A percentile compares a stretch with the other conserved stretches of the same genome.
Conservation (phyloP, 2,113 vertebrate species). For the Oncorhynchus gorbuscha region DNA sequence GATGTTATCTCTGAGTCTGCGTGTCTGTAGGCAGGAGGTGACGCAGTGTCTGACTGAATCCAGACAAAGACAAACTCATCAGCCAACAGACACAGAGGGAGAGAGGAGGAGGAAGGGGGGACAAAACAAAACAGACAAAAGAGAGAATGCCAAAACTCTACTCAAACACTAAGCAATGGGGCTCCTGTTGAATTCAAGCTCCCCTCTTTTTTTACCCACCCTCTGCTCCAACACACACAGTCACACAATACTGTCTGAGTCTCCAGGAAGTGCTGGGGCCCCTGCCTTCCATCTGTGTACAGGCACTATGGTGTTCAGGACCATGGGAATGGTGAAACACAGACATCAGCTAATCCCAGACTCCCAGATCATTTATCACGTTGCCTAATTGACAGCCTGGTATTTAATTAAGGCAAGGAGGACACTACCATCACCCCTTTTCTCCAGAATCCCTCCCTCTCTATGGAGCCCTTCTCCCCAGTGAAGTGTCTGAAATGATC, state of each 20-base stretch:
- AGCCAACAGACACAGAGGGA: slow-evolving; percentile 69
- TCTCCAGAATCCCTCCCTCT: background rate
- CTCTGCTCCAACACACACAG: slow-evolving; percentile 38
- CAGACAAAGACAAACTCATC: slow-evolving; percentile 83
- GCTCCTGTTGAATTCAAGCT: slow-evolving; percentile 64
- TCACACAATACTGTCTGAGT: slow-evolving; percentile 43
- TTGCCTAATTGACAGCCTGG: slow-evolving; percentile 30
- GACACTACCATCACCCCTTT: slow-evolving; percentile 6
- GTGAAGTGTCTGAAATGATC: slow-evolving; percentile 3
- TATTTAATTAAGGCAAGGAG: slow-evolving; percentile 19
- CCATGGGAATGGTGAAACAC: slow-evolving; percentile 28
- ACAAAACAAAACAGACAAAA: slow-evolving; percentile 74
- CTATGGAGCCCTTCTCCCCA: background rate
- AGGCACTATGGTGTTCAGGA: slow-evolving; percentile 18
- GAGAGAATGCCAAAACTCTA: slow-evolving; percentile 72
- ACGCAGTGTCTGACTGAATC: slow-evolving; percentile 83
- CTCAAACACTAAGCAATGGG: slow-evolving; percentile 67
- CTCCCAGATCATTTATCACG: slow-evolving; percentile 33
- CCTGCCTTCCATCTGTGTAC: slow-evolving; percentile 28
- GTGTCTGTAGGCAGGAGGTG: slow-evolving; percentile 83
- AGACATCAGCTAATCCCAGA: slow-evolving; percentile 46
- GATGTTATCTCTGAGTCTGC: slow-evolving; percentile 82
- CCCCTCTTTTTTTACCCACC: slow-evolving; percentile 33
- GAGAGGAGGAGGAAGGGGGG: slow-evolving; percentile 18
- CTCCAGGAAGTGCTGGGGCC: slow-evolving; percentile 56